A percentile compares a stretch with the other conserved stretches of the same genome.
Conservation (phyloP, 2,888 invertebrate genomes). For the Thereva unica region DNA sequence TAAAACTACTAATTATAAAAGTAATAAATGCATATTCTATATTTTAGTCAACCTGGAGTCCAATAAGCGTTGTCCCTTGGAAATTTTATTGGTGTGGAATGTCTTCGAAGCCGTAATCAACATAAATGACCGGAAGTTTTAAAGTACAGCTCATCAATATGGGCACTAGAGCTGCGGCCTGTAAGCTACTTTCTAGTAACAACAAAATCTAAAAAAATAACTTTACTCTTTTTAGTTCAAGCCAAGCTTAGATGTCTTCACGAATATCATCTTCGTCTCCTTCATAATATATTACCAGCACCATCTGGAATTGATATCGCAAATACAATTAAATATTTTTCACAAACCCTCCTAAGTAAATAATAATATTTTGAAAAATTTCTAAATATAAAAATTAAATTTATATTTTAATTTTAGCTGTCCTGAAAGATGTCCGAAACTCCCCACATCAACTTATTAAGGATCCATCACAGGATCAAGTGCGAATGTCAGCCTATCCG, state of each 20-base stretch:
- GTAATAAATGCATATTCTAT: too few species aligned
- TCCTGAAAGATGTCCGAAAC: slow-evolving; percentile 94
- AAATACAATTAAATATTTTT: slow-evolving; percentile 97
- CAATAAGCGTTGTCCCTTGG: too few species aligned
- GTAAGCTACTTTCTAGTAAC: slow-evolving; percentile 65
- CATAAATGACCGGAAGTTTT: slow-evolving; percentile 69
- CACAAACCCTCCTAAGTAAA: slow-evolving; percentile 92
- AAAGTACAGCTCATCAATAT: slow-evolving; percentile 76
- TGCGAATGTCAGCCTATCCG: slow-evolving; percentile 89
- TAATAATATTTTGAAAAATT: background rate
- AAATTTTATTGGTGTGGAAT: background rate
- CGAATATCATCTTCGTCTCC: slow-evolving; percentile 91
- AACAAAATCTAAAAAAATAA: slow-evolving; percentile 23
- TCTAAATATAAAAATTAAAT: background rate
- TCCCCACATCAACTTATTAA: slow-evolving; percentile 91
- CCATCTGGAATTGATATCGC: slow-evolving; percentile 96
- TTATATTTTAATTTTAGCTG: slow-evolving; percentile 64
- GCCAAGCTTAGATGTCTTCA: slow-evolving; percentile 96
- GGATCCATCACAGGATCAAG: slow-evolving; percentile 81
- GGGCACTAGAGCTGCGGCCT: slow-evolving; percentile 92
- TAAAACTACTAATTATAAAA: too few species aligned
- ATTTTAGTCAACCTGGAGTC: too few species aligned
- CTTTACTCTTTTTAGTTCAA: slow-evolving; percentile 71
- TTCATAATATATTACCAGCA: slow-evolving; percentile 87
- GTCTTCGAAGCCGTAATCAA: background rate